Conservation (phyloP, 2,888 invertebrate species). For the Automeris io region DNA sequence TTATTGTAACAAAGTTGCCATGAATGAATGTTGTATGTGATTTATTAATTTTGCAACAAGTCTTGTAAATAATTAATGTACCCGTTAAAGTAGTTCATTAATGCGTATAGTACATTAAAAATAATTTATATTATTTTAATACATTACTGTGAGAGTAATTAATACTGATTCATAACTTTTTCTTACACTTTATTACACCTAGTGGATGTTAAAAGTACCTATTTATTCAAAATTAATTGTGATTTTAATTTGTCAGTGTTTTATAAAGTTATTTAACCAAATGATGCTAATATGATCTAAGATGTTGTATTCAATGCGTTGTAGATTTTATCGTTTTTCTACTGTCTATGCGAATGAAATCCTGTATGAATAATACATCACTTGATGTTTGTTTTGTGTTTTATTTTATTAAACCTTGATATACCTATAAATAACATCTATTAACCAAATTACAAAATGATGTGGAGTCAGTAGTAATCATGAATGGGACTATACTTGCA, state of each 20-base stretch:
- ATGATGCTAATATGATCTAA: conserved; percentile 68
- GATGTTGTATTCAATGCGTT: conserved; percentile 65
- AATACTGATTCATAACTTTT: conserved; percentile 14
- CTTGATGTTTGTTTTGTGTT: conserved; percentile 52
- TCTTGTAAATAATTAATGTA: conserved; percentile 44
- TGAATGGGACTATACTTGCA: no score
- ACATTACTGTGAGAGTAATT: conserved; percentile 23
- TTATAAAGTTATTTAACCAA: conserved; percentile 71
- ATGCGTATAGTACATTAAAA: conserved; percentile 18
- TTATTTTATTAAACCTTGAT: no score
- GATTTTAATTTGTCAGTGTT: conserved; percentile 68
- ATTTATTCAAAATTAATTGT: conserved; percentile 59
- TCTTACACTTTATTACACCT: conserved; percentile 14
- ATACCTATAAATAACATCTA: no score
- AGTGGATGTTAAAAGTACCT: conserved; percentile 33
- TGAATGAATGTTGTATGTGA: conserved; percentile 19
- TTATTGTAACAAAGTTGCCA: conserved; percentile 31
- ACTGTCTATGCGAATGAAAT: conserved; percentile 65
- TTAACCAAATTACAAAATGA: no score
- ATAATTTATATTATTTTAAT: conserved; percentile 31
- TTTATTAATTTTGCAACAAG: conserved; percentile 28
- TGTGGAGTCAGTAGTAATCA: no score
- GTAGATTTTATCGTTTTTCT: conserved; percentile 66
- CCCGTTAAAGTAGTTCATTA: conserved; percentile 23
- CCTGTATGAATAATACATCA: conserved; percentile 73